Evolutionary conservation across 2,888 invertebrate species (phyloP).

Genomic region (Athetis lepigone): DNA sequence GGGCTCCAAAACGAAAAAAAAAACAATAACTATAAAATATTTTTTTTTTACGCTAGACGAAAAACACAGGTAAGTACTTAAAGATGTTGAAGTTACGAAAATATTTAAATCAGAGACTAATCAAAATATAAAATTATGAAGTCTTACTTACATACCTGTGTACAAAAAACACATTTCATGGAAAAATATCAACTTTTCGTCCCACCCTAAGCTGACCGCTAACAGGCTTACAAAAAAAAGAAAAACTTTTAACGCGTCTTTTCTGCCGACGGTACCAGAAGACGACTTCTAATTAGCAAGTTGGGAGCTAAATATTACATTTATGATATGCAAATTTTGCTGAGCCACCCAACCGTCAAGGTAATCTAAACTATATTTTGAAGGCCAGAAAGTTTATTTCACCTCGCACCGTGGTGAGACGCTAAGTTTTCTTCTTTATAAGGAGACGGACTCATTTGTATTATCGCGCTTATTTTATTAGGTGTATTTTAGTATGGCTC

Average conservation of each 20-base stretch:
- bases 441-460: constrained; percentile 74
- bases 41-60: too few species aligned
- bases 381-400: constrained; percentile 68
- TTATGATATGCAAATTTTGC: constrained; percentile 89
- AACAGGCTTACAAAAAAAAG: constrained; percentile 39
- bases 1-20: too few species aligned
- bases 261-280: constrained; percentile 79
- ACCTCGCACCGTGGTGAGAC: constrained; percentile 50
- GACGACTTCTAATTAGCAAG: constrained; percentile 89
- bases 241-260: constrained; percentile 28
- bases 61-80: too few species aligned
- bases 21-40: too few species aligned
- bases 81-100: too few species aligned
- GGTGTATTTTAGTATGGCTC: constrained; percentile 59
- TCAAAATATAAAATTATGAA: not conserved
- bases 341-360: constrained; percentile 68
- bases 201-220: constrained; percentile 24
- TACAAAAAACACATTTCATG: constrained; percentile 7
- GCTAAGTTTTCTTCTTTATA: constrained; percentile 75
- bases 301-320: constrained; percentile 90
- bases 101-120: too few species aligned
- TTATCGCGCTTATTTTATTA: constrained; percentile 75
- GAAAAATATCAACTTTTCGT: not conserved
- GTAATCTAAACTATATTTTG: constrained; percentile 75
- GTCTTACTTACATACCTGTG: not conserved